Evolutionary conservation across 1,140 invertebrate genomes (phyloP).

Genomic region (Bombus impatiens): DNA sequence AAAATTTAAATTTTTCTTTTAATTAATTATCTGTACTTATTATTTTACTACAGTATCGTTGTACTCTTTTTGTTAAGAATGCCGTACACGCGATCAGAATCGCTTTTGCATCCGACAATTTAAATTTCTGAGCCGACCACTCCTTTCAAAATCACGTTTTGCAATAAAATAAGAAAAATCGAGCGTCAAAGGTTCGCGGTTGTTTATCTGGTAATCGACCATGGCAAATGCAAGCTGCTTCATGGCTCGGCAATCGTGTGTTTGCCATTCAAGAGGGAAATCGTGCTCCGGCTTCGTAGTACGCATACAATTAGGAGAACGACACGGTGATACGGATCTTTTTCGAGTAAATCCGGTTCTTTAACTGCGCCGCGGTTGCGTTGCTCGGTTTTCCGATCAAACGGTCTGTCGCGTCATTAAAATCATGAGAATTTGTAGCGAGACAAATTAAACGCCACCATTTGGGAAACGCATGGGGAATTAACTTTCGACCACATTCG

Average conservation of each 20-base stretch:
- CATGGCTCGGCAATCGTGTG: background rate
- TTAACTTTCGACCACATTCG: background rate
- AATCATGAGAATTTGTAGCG: background rate
- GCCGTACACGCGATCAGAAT: background rate
- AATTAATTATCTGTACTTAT: too few species aligned
- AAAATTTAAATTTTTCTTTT: too few species aligned
- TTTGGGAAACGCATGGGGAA: background rate
- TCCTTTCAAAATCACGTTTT: constrained; percentile 6
- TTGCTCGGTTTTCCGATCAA: background rate
- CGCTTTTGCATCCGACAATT: background rate
- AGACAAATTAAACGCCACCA: background rate
- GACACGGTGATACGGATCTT: constrained; percentile 12
- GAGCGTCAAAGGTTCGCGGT: background rate
- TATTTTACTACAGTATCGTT: background rate
- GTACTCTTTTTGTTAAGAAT: background rate
- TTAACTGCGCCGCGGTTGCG: background rate
- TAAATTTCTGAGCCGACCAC: background rate
- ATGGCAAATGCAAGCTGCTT: background rate
- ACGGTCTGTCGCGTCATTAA: background rate
- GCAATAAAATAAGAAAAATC: constrained; percentile 1
- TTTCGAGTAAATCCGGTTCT: constrained; percentile 33
- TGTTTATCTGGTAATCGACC: constrained; percentile 21
- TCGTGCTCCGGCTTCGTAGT: background rate
- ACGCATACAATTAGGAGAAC: constrained; percentile 28
- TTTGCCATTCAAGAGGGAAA: constrained; percentile 26